Evolutionary conservation across 2,797 vertebrate species (phyloP).

Genomic region (Enteromius mattozi): DNA sequence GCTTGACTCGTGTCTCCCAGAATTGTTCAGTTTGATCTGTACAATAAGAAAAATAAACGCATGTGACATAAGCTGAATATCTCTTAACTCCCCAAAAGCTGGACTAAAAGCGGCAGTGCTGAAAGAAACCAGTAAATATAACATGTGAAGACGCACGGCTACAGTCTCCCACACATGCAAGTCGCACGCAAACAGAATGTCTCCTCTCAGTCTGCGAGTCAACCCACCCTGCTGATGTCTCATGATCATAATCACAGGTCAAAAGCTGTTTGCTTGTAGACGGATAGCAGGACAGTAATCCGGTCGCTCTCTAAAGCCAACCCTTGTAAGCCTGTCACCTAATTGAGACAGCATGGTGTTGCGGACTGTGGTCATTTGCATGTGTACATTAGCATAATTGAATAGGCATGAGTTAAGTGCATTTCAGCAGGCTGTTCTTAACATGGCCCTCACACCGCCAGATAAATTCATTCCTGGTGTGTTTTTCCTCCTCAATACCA

Average conservation of each 20-base stretch:
- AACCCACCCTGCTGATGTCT: constrained; percentile 32
- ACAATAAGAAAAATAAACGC: constrained; percentile 23
- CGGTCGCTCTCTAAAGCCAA: constrained; percentile 33
- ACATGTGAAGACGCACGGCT: constrained; percentile 27
- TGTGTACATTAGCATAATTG: constrained; percentile 77
- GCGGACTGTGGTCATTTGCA: constrained; percentile 69
- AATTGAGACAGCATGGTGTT: constrained; percentile 68
- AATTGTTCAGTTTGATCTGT: constrained; percentile 26
- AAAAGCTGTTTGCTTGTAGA: constrained; percentile 38
- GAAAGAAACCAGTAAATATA: constrained; percentile 11
- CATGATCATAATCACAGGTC: constrained; percentile 23
- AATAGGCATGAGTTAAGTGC: constrained; percentile 72
- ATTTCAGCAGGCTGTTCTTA: constrained; percentile 71
- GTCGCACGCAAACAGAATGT: not conserved
- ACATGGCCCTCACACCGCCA: constrained; percentile 48
- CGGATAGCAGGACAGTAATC: constrained; percentile 26
- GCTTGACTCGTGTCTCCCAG: constrained; percentile 36
- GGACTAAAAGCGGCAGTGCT: not conserved
- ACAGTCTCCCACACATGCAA: constrained; percentile 31
- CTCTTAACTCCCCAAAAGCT: not conserved
- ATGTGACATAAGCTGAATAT: constrained; percentile 37
- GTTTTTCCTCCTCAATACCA: constrained; percentile 42
- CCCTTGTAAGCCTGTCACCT: constrained; percentile 58
- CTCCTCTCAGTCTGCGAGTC: constrained; percentile 25
- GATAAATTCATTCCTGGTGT: constrained; percentile 20